Evolutionary conservation across 2,113 vertebrate genomes (phyloP), one percentile per base, ranked within the genome.

Genomic region (Onychostruthus taczanowskii): DNA sequence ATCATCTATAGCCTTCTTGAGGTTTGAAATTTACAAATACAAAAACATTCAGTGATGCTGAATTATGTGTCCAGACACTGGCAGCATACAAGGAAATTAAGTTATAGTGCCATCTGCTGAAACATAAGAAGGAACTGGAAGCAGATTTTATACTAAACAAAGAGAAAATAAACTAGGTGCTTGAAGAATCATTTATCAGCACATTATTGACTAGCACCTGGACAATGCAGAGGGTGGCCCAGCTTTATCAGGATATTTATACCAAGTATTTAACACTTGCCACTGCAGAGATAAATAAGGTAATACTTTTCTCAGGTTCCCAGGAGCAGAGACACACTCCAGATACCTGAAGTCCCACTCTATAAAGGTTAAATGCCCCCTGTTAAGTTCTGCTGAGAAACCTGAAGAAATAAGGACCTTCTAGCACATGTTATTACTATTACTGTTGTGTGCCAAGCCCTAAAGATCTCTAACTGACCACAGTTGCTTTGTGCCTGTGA

Each of bases 41-140:
- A 49, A 83, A 83, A 83, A 35, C 50, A 77, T 93, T 66, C 72
- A 63, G 13, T 44, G 33, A 89, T 4, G 28, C 47, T 61, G 50
- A 94, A 84, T 77, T 77, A 94, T 55, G 58, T n/a, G 49, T 21
- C 72, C 64, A 93, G 46, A 83, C 50, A 75, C 22, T 62, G 68
- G 82, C 9, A 78, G 66, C 53, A 69, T 30, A 87, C 44, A 74
- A 75, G 41, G 93, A 96, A 94, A 94, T 96, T 93, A 96, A 96
- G 95, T 94, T 95, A 93, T 2, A 96, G 92, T 95, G 94, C 90
- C 96, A 95, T 96, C 87, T 97, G 91, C 92, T 97, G 95, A 96
- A 95, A 89, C 61, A 8, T 7, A 81, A 66, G 73, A 89, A 67
- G 62, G 66, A 87, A 56, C 30, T 72, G 43, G 80, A 94, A 87